Percentiles rank a stretch among this genome's conserved stretches.
Evolutionary conservation across 2,113 vertebrate genomes (phyloP).

Genomic region (Coreoperca whiteheadi): DNA sequence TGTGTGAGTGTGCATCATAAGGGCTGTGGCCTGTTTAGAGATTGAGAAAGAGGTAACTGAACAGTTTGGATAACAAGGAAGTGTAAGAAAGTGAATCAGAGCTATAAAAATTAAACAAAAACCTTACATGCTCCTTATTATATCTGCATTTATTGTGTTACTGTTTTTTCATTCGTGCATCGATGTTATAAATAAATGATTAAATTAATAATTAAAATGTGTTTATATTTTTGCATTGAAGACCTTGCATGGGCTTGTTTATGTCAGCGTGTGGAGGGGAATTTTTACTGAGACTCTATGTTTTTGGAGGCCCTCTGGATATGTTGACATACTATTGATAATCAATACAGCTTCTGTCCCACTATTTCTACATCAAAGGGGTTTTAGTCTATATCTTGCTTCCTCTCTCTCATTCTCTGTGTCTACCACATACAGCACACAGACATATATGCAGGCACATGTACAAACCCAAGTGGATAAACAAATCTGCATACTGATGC

Average conservation of each 20-base stretch:
- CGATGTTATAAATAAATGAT: slow-evolving; percentile 56
- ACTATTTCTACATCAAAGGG: slow-evolving; percentile 55
- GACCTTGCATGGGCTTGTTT: slow-evolving; percentile 56
- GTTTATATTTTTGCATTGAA: slow-evolving; percentile 25
- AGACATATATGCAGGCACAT: background rate
- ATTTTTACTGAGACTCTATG: slow-evolving; percentile 29
- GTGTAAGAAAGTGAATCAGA: background rate
- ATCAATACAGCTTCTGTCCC: slow-evolving; percentile 64
- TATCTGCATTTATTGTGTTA: slow-evolving; percentile 11
- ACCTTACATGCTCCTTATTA: background rate
- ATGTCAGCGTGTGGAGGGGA: slow-evolving; percentile 28
- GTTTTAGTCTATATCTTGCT: slow-evolving; percentile 3
- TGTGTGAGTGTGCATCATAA: background rate
- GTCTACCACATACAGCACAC: background rate
- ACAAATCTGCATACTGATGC: background rate
- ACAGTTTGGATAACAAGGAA: slow-evolving; percentile 28
- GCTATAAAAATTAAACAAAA: background rate
- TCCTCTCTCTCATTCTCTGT: background rate
- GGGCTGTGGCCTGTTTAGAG: slow-evolving; percentile 23
- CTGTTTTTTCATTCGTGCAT: slow-evolving; percentile 22
- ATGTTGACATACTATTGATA: slow-evolving; percentile 60
- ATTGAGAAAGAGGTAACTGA: slow-evolving; percentile 9
- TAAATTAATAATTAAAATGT: slow-evolving; percentile 53
- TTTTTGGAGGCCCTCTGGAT: slow-evolving; percentile 56
- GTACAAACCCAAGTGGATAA: slow-evolving; percentile 7